Conservation (phyloP, 2,888 invertebrate genomes). For the Polylopha cassiicola region DNA sequence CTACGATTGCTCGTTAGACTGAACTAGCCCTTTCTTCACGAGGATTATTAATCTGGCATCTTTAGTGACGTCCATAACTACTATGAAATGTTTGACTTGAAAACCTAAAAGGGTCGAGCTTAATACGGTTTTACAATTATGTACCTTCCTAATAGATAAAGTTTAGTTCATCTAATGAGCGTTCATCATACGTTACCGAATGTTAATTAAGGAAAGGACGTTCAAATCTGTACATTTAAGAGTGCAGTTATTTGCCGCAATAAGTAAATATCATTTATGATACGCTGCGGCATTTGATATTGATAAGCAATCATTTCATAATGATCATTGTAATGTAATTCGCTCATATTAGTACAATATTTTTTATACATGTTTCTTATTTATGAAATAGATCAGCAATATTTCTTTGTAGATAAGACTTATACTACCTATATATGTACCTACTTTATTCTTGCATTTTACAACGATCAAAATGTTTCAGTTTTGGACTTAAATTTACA, state of each 20-base stretch:
- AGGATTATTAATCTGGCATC: too few relatives aligned
- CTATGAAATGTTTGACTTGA: too few relatives aligned
- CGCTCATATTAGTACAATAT: slow-evolving; percentile 59
- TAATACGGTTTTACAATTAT: too few relatives aligned
- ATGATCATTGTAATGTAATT: slow-evolving; percentile 51
- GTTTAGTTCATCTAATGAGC: too few relatives aligned
- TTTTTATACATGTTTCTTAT: slow-evolving; percentile 46
- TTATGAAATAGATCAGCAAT: slow-evolving; percentile 43
- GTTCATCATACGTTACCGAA: too few relatives aligned
- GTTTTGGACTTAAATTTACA: background rate
- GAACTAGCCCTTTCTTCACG: too few relatives aligned
- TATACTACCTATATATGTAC: slow-evolving; percentile 25
- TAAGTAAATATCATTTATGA: background rate
- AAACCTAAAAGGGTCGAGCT: too few relatives aligned
- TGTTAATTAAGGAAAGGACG: too few relatives aligned
- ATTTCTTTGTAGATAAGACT: slow-evolving; percentile 39
- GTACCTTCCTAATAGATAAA: too few relatives aligned
- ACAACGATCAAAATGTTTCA: background rate
- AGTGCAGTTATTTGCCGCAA: background rate
- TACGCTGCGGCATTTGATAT: slow-evolving; percentile 23
- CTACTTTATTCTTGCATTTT: background rate
- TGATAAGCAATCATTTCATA: slow-evolving; percentile 35
- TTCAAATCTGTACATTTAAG: too few relatives aligned
- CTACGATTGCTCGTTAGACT: too few relatives aligned
- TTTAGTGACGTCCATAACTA: too few relatives aligned